Evolutionary conservation across 2,888 invertebrate genomes (phyloP), one percentile per base, ranked within the genome.

Genomic region (Ophion slaviceki): DNA sequence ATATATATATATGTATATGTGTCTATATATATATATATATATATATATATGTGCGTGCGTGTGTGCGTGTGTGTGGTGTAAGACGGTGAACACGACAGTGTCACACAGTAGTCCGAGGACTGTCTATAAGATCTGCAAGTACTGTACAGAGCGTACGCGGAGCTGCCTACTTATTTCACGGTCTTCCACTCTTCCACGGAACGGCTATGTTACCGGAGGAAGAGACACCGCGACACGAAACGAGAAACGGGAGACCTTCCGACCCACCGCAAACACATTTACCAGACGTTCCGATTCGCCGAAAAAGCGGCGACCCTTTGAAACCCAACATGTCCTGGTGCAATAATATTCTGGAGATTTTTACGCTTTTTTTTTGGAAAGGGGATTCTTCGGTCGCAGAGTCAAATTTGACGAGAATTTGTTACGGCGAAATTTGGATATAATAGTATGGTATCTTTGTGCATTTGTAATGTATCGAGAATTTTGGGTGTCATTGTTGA

Each of bases 111-210:
- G 75, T 71, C 66, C 75, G 74, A 74, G 78, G 62, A 57, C 67
- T 40, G 61, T 62, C n/a, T 36, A n/a, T 40, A 24, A 57, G 7
- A 0, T 7, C 53, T 20, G 40, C 28, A 45, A 32, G 11, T 71
- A 57, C 36, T 59, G 68, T 20, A 59, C 59, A 14, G 28, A 28
- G 24, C 40, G 62, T 47, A 62, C 75, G 20, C 53, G 11, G 32
- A 47, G 68, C 78, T 86, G 78, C 80, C 83, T 83, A 78, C 83
- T 83, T 83, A 86, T 86, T 76, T 77, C 74, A 64, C 86, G 86
- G 83, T 83, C 86, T 83, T 83, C 68, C 77, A 83, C 83, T 80
- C 80, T 83, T 83, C 66, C 80, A 82, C 74, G 80, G 80, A 86
- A 77, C 77, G 68, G 32, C 67, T 28, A n/a, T 24, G 59, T 76